These are phyloP conservation scores for Scleropages formosus DNA, from an alignment of 2,797 vertebrate species.

Conservation along the genomic window DNA sequence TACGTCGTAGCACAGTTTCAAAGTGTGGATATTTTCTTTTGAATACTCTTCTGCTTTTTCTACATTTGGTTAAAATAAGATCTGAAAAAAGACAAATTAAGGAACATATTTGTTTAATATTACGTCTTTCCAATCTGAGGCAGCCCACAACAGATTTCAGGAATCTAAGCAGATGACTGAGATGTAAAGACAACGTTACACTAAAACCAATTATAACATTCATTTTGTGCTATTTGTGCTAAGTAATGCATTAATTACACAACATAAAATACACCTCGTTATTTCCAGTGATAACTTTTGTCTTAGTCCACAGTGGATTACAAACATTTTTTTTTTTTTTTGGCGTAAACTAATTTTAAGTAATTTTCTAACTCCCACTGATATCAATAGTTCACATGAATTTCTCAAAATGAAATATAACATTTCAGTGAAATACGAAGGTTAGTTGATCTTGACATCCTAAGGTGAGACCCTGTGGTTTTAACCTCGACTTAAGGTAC, in stretches of 20 bases:
- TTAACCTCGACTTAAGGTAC: too few relatives aligned
- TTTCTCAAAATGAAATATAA: too few relatives aligned
- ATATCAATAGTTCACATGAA: too few relatives aligned
- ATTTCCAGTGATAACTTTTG: conserved; percentile 44
- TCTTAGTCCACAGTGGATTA: conserved; percentile 36
- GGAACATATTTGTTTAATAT: conserved; percentile 23
- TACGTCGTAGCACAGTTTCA: background rate
- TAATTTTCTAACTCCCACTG: background rate
- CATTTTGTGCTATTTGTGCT: conserved; percentile 51
- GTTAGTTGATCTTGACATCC: too few relatives aligned
- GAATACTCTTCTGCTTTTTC: background rate
- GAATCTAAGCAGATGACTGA: conserved; percentile 25
- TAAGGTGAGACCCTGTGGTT: too few relatives aligned
- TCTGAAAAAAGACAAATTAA: conserved; percentile 6
- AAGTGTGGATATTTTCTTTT: background rate
- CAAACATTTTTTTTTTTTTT: conserved; percentile 19
- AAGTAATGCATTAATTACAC: conserved; percentile 49
- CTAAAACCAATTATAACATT: conserved; percentile 48
- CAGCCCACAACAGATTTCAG: conserved; percentile 18
- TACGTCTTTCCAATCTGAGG: conserved; percentile 14
- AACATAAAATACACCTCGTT: conserved; percentile 51
- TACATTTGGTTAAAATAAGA: conserved; percentile 18
- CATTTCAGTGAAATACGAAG: too few relatives aligned
- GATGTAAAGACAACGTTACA: conserved; percentile 37
- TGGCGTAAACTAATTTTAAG: background rate